These are phyloP conservation scores for Eospalax fontanierii DNA, from an alignment of 2,797 vertebrate species.

Conservation along the genomic window DNA sequence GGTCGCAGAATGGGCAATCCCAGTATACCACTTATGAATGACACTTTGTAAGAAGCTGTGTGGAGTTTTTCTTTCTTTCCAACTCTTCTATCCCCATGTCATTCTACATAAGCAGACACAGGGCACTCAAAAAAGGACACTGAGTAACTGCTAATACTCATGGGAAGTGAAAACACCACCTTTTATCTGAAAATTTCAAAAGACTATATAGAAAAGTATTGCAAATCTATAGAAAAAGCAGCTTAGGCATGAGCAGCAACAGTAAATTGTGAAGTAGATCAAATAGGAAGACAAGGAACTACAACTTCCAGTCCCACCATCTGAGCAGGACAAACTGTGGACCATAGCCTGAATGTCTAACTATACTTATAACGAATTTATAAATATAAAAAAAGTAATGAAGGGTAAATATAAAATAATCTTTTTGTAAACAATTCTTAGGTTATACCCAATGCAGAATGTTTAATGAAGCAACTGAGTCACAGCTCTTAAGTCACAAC, in stretches of 20 bases:
- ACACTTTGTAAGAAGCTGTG: constrained; percentile 49
- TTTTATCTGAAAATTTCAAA: constrained; percentile 72
- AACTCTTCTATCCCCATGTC: neutral
- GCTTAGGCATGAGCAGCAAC: constrained; percentile 65
- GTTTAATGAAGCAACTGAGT: constrained; percentile 85
- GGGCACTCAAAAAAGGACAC: constrained; percentile 61
- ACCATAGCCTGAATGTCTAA: constrained; percentile 66
- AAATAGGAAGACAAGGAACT: constrained; percentile 57
- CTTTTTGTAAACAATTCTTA: constrained; percentile 90
- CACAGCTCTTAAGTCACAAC: constrained; percentile 75
- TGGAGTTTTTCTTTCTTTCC: constrained; percentile 51
- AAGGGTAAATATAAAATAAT: constrained; percentile 89
- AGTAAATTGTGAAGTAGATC: constrained; percentile 58
- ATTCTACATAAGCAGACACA: constrained; percentile 57
- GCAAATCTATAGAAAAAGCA: constrained; percentile 76
- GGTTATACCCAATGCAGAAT: constrained; percentile 88
- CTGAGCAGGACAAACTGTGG: constrained; percentile 59
- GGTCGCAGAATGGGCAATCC: constrained; percentile 41
- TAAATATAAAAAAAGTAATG: constrained; percentile 83
- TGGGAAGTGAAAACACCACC: constrained; percentile 69
- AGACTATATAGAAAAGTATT: constrained; percentile 63
- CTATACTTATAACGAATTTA: constrained; percentile 84
- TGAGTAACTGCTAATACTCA: constrained; percentile 73
- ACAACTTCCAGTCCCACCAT: constrained; percentile 59
- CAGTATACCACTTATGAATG: neutral